Evolutionary conservation across 2,113 vertebrate species (phyloP), one percentile per base, ranked within the genome.

Genomic region (Lepus timidus): DNA sequence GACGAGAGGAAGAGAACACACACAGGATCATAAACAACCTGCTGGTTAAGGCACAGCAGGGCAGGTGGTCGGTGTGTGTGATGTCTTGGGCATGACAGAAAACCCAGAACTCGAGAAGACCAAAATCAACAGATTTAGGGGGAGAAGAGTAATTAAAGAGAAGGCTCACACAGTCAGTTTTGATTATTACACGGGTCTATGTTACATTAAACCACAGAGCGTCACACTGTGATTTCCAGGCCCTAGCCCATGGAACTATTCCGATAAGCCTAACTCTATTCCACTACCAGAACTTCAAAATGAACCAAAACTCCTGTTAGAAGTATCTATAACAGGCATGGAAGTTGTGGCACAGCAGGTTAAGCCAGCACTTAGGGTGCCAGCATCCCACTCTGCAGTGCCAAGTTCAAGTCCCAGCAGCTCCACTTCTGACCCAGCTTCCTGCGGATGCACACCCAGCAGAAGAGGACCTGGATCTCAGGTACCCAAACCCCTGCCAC

Each of bases 1-100:
- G 91, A 94, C 97, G 71, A 95, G 0, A 84, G 65, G 39, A 58
- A 39, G 9, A 90, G 25, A 89, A 88, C 86, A 64, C 5, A 85
- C 3, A 74, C 16, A n/a, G 84, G 13, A 70, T 91, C 29, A 55
- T 31, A 19, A 71, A 90, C n/a, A 67, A 88, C 36, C 88, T 49
- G 68, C 68, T 65, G 23, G 9, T 82, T 78, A 93, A 88, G 33
- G 51, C 49, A 4, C 14, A 6, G 68, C 5, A 10, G 44, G 7
- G 17, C 55, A 58, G 19, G 55, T 58, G 55, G 19, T 19, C 6
- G 55, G 55, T 58, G 55, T 58, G 55, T 58, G 55, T 58, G 3
- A 11, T 88, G 73, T 51, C 85, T 94, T 25, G 80, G 49, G 20
- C 13, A 84, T 33, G 44, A 55, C 75, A 68, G 33, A 90, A 93